A percentile compares a stretch with the other conserved stretches of the same genome.
Conservation (phyloP, 2,113 vertebrate species). For the Lepisosteus osseus region DNA sequence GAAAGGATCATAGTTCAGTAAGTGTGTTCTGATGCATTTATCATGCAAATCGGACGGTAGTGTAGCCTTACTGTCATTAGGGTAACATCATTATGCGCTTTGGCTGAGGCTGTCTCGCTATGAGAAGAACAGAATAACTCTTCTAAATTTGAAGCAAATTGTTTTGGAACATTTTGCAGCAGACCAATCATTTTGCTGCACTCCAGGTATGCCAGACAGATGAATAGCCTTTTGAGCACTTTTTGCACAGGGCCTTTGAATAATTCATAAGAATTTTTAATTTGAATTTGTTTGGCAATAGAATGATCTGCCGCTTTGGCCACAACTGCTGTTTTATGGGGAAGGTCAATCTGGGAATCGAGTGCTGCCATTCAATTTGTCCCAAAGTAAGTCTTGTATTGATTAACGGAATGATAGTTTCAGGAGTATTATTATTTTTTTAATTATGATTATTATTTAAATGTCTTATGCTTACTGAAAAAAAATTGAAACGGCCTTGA, state of each 20-base stretch:
- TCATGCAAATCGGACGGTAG: slow-evolving; percentile 73
- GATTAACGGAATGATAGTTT: background rate
- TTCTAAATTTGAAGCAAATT: slow-evolving; percentile 73
- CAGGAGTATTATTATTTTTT: no score
- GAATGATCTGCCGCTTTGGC: background rate
- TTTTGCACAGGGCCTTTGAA: slow-evolving; percentile 61
- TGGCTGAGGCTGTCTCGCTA: slow-evolving; percentile 45
- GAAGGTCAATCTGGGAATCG: slow-evolving; percentile 3
- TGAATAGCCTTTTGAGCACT: slow-evolving; percentile 64
- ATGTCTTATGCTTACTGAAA: no score
- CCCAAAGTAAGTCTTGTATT: background rate
- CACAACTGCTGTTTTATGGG: slow-evolving; percentile 29
- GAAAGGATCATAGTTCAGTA: slow-evolving; percentile 61
- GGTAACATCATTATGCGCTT: slow-evolving; percentile 72
- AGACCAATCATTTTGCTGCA: slow-evolving; percentile 64
- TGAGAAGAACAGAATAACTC: slow-evolving; percentile 71
- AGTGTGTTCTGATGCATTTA: slow-evolving; percentile 70
- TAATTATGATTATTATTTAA: no score
- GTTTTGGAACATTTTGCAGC: slow-evolving; percentile 66
- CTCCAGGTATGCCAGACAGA: slow-evolving; percentile 71
- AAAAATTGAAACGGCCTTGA: no score
- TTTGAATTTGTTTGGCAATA: slow-evolving; percentile 32
- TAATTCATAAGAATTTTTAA: slow-evolving; percentile 65
- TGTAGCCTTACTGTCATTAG: slow-evolving; percentile 71
- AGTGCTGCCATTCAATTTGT: background rate